Percentiles rank a stretch among this genome's conserved stretches.
Evolutionary conservation across 2,888 invertebrate genomes (phyloP).

Genomic region (Drosophila anomelani): DNA sequence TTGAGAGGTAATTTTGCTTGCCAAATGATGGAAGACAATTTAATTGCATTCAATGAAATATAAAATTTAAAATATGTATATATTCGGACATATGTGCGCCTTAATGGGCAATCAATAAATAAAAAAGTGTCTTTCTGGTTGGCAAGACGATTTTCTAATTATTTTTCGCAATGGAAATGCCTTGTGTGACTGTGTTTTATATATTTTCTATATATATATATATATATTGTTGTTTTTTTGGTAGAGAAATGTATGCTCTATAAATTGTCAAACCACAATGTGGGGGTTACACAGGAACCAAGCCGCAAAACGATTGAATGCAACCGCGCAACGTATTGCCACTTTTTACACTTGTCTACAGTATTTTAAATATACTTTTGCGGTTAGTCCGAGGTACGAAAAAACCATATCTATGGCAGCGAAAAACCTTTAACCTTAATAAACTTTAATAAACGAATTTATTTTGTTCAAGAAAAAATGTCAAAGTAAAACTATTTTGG

Average conservation of each 20-base stretch:
- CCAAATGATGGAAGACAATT: slow-evolving; percentile 4
- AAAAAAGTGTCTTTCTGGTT: slow-evolving; percentile 34
- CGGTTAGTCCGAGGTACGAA: slow-evolving; percentile 19
- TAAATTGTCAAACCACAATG: slow-evolving; percentile 64
- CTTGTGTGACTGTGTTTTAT: neutral
- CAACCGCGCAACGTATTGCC: slow-evolving; percentile 69
- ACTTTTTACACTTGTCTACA: slow-evolving; percentile 51
- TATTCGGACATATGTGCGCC: neutral
- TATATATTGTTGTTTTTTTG: neutral
- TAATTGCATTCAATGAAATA: slow-evolving; percentile 27
- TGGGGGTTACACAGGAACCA: slow-evolving; percentile 35
- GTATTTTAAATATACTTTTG: slow-evolving; percentile 59
- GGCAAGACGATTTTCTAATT: slow-evolving; percentile 57
- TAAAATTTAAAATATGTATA: slow-evolving; percentile 7
- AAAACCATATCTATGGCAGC: slow-evolving; percentile 14
- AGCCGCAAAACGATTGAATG: slow-evolving; percentile 66
- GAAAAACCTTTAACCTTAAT: neutral
- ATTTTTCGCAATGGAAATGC: slow-evolving; percentile 47
- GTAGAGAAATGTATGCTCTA: slow-evolving; percentile 34
- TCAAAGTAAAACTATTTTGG: too few species aligned
- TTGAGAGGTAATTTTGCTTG: slow-evolving; percentile 4
- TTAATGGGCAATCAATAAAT: slow-evolving; percentile 55
- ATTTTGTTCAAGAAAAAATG: neutral
- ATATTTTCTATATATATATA: neutral
- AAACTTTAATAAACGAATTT: neutral